phyloP scores from a whole-genome alignment of 2,113 vertebrate species.

The Microcebus tavaratra region DNA sequence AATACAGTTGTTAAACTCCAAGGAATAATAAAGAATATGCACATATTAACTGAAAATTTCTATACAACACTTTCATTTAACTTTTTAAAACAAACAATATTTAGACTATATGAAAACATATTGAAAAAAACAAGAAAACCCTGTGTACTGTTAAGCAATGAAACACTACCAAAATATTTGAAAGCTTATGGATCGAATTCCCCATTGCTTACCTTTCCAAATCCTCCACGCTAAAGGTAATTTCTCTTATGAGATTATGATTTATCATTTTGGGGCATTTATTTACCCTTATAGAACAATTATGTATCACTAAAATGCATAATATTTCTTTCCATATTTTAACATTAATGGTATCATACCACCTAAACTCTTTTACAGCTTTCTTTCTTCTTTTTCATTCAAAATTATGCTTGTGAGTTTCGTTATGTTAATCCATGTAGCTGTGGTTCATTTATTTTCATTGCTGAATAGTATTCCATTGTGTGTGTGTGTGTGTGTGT shows the following conservation, averaged over 20 bases:
- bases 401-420: background rate
- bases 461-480: background rate
- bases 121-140: background rate
- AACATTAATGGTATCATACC: background rate
- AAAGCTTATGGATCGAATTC: background rate
- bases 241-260: background rate
- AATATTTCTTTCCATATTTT: background rate
- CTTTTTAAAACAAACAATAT: background rate
- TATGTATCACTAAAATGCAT: background rate
- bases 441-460: background rate
- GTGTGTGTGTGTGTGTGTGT: background rate
- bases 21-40: background rate
- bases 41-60: background rate
- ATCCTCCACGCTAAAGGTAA: background rate
- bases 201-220: background rate
- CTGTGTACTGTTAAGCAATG: background rate
- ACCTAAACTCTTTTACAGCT: background rate
- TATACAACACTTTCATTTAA: background rate
- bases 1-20: background rate
- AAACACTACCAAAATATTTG: background rate
- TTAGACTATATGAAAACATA: background rate
- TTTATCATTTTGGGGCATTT: background rate
- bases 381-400: background rate
- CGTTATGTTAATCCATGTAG: background rate
- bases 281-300: background rate